Percentiles rank a stretch among this genome's conserved stretches.
These are phyloP conservation scores for Phylloscopus collybita DNA, from an alignment of 2,797 vertebrate species.

Conservation along the genomic window DNA sequence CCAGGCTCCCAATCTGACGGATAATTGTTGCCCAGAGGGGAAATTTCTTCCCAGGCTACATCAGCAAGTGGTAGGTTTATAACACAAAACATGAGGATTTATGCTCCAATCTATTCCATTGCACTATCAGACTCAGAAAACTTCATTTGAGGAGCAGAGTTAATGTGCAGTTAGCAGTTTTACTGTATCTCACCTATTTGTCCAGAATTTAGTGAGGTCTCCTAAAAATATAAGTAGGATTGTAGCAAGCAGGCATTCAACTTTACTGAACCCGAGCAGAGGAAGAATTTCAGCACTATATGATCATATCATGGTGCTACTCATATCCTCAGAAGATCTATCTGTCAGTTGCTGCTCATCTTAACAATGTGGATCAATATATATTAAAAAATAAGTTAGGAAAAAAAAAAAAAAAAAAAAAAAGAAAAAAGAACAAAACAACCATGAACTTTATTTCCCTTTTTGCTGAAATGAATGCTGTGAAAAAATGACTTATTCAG, in stretches of 20 bases:
- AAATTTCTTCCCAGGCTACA: constrained; percentile 54
- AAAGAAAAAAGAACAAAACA: neutral
- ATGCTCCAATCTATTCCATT: constrained; percentile 45
- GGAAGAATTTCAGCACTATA: neutral
- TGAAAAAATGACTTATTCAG: neutral
- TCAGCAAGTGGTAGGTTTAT: constrained; percentile 53
- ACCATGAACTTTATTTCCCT: neutral
- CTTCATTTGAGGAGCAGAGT: constrained; percentile 46
- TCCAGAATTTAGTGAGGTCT: constrained; percentile 41
- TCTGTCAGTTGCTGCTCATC: neutral
- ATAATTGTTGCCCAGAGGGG: constrained; percentile 61
- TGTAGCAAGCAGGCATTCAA: neutral
- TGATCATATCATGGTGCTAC: neutral
- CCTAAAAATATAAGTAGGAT: constrained; percentile 20
- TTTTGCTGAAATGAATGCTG: neutral
- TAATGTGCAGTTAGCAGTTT: constrained; percentile 55
- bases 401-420: no score
- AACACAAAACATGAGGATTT: constrained; percentile 59
- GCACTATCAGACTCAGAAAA: neutral
- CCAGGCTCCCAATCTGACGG: constrained; percentile 35
- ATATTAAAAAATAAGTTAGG: constrained; percentile 1
- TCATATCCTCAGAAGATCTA: constrained; percentile 3
- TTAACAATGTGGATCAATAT: constrained; percentile 5
- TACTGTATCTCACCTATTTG: constrained; percentile 43
- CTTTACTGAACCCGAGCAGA: neutral